phyloP scores from a whole-genome alignment of 2,797 vertebrate genomes.

The Graptemys geographica region DNA sequence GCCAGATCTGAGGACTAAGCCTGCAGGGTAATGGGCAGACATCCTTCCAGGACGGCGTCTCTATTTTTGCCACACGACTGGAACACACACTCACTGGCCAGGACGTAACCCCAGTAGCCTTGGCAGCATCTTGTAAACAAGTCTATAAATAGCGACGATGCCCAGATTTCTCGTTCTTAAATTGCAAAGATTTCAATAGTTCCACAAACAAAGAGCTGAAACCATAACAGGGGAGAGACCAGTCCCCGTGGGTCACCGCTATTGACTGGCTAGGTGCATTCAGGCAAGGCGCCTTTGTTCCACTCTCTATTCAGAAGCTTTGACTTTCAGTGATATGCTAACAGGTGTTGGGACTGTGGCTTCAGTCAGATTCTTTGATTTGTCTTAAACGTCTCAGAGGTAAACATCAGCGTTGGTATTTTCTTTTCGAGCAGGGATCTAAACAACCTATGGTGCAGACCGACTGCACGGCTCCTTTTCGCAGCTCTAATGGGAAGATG shows the following conservation, averaged over 20 bases:
- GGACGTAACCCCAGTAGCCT: not conserved
- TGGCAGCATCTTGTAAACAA: slow-evolving; percentile 55
- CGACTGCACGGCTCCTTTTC: not conserved
- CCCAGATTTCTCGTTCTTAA: not conserved
- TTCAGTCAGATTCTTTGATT: not conserved
- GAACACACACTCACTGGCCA: not conserved
- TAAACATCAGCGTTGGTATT: not conserved
- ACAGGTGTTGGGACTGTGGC: accelerated
- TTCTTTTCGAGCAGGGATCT: not conserved
- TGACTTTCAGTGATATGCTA: accelerated
- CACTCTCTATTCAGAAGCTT: accelerated
- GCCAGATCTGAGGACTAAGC: accelerated
- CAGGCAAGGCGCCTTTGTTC: not conserved
- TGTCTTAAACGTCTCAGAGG: not conserved
- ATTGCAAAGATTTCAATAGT: not conserved
- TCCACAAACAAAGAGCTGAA: slow-evolving; percentile 15
- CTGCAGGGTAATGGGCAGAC: not conserved
- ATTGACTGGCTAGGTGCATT: not conserved
- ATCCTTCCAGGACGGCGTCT: not conserved
- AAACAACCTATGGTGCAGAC: not conserved
- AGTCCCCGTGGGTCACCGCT: slow-evolving; percentile 13
- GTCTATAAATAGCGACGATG: not conserved
- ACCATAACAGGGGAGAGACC: not conserved
- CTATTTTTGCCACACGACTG: not conserved
- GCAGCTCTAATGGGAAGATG: too few relatives aligned